A percentile compares a stretch with the other conserved stretches of the same genome.
These are phyloP conservation scores for Drosophila kanapiae DNA, from an alignment of 1,140 invertebrate species.

Conservation along the genomic window DNA sequence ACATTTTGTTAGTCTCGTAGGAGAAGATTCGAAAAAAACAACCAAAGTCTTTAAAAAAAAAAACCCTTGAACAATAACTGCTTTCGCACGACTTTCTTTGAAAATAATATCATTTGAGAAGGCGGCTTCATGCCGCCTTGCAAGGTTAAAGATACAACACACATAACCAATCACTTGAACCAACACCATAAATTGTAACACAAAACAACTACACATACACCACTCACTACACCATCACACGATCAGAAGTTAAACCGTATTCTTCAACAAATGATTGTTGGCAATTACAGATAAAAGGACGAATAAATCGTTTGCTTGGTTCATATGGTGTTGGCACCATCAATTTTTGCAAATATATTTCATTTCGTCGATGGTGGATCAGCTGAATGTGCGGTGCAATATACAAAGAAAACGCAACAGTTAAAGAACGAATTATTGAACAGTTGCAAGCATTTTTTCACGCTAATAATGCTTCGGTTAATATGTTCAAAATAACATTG, in stretches of 20 bases:
- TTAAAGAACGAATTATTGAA: not conserved
- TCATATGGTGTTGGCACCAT: constrained; percentile 70
- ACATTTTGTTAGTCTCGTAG: no score
- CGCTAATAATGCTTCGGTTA: constrained; percentile 59
- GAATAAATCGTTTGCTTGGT: no score
- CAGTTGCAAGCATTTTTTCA: not conserved
- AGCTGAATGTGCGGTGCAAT: no score
- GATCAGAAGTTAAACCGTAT: not conserved
- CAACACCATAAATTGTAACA: constrained; percentile 10
- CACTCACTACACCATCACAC: constrained; percentile 16
- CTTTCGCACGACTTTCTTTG: constrained; percentile 63
- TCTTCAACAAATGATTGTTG: not conserved
- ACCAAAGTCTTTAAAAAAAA: no score
- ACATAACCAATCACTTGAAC: constrained; percentile 7
- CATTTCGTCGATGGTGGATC: constrained; percentile 65
- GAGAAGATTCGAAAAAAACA: no score
- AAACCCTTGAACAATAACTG: no score
- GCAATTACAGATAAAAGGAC: not conserved
- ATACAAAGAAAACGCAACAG: constrained; percentile 54
- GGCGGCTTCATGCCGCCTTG: constrained; percentile 1
- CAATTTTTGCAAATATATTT: constrained; percentile 85
- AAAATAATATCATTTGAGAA: constrained; percentile 27
- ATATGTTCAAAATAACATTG: no score
- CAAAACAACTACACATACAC: constrained; percentile 17
- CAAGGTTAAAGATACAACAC: constrained; percentile 2